Conservation (phyloP, 1,140 invertebrate species). For the Tetraneura akinire region DNA sequence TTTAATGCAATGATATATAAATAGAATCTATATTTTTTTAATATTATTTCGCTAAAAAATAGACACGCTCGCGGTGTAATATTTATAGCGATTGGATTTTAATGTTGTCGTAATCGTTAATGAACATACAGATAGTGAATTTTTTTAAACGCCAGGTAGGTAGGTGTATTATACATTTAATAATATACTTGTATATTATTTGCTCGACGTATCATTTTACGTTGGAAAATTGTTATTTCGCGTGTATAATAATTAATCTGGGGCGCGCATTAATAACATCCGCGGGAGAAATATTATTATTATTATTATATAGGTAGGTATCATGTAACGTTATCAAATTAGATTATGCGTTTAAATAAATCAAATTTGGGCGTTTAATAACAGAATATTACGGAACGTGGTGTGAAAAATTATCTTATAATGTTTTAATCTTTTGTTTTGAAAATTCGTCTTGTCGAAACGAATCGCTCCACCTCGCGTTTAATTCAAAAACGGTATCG, state of each 20-base stretch:
- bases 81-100: slow-evolving; percentile 17
- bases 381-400: background rate
- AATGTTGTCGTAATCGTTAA: background rate
- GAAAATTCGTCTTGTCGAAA: too few relatives aligned
- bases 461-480: too few relatives aligned
- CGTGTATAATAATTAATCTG: slow-evolving; percentile 5
- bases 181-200: background rate
- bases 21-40: too few relatives aligned
- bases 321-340: background rate
- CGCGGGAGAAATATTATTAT: background rate
- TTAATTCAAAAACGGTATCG: too few relatives aligned
- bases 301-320: too few relatives aligned
- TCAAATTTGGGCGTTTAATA: background rate
- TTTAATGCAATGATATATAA: too few relatives aligned
- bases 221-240: background rate
- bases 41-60: too few relatives aligned
- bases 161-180: too few relatives aligned
- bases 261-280: too few relatives aligned
- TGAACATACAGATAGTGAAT: slow-evolving; percentile 19
- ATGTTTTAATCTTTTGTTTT: too few relatives aligned
- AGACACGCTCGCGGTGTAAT: background rate
- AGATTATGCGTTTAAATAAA: slow-evolving; percentile 1
- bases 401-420: too few relatives aligned
- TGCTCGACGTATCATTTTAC: slow-evolving; percentile 33
- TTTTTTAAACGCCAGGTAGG: background rate